Evolutionary conservation across 2,113 vertebrate genomes (phyloP), one percentile per base, ranked within the genome.

Genomic region (Atrichornis clamosus): DNA sequence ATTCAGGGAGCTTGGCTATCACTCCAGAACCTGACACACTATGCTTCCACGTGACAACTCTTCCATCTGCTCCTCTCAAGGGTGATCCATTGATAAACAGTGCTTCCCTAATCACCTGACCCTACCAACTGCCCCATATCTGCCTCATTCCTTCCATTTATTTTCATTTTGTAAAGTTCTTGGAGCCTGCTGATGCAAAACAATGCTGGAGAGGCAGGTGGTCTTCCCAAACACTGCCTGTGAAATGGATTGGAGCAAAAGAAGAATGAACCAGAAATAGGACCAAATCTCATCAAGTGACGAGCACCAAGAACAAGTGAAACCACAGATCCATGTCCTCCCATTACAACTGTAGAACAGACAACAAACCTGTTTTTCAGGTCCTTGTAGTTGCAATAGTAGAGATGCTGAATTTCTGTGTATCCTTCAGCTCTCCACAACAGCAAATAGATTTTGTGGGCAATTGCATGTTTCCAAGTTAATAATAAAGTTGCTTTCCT

Each of bases 351-450:
- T 16, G 68, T 5, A 72, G 93, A 93, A 63, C 90, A 83, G 90
- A 84, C 77, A 89, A 84, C 1, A 2, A 95, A 87, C 74, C 49
- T 10, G 85, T 85, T 93, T 91, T 92, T 91, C 96, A 81, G 72
- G 79, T 93, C 68, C 72, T 53, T 27, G 44, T 37, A 75, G 30
- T 10, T 70, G 55, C 47, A 73, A 3, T 47, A 46, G 33, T 44
- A 94, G 74, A 76, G 27, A 24, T 80, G 26, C 46, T 70, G 72
- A 70, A 62, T 72, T 88, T 95, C 55, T 88, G 8, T 68, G 55
- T 76, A 68, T 76, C 63, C 75, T 93, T 89, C 59, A 77, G 39
- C 33, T 87, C 67, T 74, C 85, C 72, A 49, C 39, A 90, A 35
- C 27, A 84, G n/a, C 77, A 90, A 87, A 70, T 17, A 58, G 0